Percentiles rank a stretch among this genome's conserved stretches.
These are phyloP conservation scores for Natator depressus DNA, from an alignment of 2,113 vertebrate species.

Conservation along the genomic window DNA sequence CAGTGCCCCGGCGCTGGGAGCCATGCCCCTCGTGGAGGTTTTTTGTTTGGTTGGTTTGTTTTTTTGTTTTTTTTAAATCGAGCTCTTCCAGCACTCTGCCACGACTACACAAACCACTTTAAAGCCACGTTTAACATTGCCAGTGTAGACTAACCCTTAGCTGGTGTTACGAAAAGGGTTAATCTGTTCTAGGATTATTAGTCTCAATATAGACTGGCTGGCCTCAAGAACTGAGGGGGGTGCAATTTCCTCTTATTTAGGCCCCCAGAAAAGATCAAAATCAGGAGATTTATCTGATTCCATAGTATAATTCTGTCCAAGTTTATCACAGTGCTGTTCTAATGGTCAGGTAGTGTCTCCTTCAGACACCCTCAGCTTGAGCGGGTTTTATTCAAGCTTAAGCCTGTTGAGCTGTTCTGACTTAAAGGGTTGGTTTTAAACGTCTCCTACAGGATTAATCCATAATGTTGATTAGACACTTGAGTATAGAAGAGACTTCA, in stretches of 20 bases:
- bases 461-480: neutral
- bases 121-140: too few relatives aligned
- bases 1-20: too few relatives aligned
- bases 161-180: neutral
- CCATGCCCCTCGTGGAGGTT: too few relatives aligned
- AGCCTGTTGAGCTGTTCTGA: neutral
- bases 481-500: neutral
- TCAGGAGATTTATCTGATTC: too few relatives aligned
- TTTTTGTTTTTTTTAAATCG: too few relatives aligned
- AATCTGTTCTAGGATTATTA: neutral
- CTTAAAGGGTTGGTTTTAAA: slow-evolving; percentile 30
- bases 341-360: neutral
- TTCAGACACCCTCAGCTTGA: fast-evolving
- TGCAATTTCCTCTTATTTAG: neutral
- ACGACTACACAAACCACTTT: too few relatives aligned
- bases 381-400: neutral
- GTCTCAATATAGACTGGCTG: neutral
- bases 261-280: neutral
- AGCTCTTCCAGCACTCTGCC: too few relatives aligned
- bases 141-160: too few relatives aligned
- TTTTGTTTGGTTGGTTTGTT: too few relatives aligned
- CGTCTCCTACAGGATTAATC: neutral
- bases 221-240: neutral
- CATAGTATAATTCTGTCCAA: too few relatives aligned
- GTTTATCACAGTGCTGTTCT: too few relatives aligned